Base-by-base conservation (phyloP, 2,113 vertebrate species). In the Eidolon helvum region DNA sequence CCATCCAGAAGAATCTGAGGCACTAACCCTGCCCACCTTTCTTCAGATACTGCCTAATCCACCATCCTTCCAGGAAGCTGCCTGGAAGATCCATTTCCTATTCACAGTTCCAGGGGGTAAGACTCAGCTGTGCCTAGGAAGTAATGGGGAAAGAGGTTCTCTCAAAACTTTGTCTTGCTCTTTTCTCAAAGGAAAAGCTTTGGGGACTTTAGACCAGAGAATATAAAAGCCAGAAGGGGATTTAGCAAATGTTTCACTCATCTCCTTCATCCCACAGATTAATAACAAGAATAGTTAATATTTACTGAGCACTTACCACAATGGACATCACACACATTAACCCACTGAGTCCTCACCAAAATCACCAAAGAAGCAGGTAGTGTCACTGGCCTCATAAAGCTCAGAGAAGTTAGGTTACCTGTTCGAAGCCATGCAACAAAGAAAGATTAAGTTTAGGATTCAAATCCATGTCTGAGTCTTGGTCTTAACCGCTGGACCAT, bases 31-130 rank as follows among this genome's bases (percentile, higher is more conserved):
- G 26, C 6, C 0, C 48, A 48, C 12, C 48, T 12, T 48, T 48
- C 12, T 48, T 48, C 48, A 48, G 11, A 48, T 48, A 35, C 11
- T 18, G 9, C 61, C 3, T 57, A 22, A 57, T 4, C 21, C 40
- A 14, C n/a, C 22, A 16, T 1, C n/a, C 7, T n/a, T 53, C 61
- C 45, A 30, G 19, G 26, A 68, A 30, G 33, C 15, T 0, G 0
- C 61, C 53, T 7, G 14, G 14, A 35, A 82, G 45, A 24, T 55
- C 38, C 26, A 6, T 43, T 38, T 82, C 45, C 45, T 66, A 30
- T 35, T 50, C 24, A 43, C 14, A 75, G 38, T 4, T 85, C 24
- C 15, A 35, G 24, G 2, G 30, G 4, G 1, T 45, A 19, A 30
- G 22, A 11, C 22, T 91, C 48, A 33, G 59, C 71, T 91, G 33